phyloP scores from a whole-genome alignment of 1,140 invertebrate species.

The Aleiodes sp. region DNA sequence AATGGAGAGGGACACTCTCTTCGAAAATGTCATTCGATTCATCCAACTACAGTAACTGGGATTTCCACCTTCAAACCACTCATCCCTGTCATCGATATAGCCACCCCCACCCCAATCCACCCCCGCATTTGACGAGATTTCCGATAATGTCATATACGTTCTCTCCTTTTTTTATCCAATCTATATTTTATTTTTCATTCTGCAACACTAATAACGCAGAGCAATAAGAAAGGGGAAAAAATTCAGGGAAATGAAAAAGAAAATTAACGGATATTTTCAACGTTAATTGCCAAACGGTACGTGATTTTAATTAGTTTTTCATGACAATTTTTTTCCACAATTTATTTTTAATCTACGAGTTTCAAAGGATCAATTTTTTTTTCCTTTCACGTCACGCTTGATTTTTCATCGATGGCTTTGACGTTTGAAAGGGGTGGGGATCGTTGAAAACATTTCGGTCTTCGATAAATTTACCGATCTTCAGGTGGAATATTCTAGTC shows the following conservation, averaged over 20 bases:
- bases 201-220: neutral
- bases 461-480: too few species aligned
- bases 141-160: neutral
- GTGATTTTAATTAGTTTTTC: slow-evolving; percentile 1
- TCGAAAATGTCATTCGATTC: slow-evolving; percentile 33
- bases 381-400: neutral
- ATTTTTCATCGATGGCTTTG: slow-evolving; percentile 4
- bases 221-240: too few species aligned
- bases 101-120: too few species aligned
- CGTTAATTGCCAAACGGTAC: neutral
- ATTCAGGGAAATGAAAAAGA: neutral
- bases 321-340: neutral
- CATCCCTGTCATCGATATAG: slow-evolving; percentile 1
- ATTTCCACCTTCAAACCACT: neutral
- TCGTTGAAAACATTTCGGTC: neutral
- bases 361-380: neutral
- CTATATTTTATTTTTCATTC: neutral
- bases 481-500: too few species aligned
- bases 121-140: slow-evolving; percentile 9
- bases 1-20: slow-evolving; percentile 9
- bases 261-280: neutral
- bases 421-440: neutral
- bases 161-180: neutral
- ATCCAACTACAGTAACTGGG: neutral
- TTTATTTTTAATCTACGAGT: neutral